Evolutionary conservation across 2,888 invertebrate species (phyloP).

Genomic region (Labia minor): DNA sequence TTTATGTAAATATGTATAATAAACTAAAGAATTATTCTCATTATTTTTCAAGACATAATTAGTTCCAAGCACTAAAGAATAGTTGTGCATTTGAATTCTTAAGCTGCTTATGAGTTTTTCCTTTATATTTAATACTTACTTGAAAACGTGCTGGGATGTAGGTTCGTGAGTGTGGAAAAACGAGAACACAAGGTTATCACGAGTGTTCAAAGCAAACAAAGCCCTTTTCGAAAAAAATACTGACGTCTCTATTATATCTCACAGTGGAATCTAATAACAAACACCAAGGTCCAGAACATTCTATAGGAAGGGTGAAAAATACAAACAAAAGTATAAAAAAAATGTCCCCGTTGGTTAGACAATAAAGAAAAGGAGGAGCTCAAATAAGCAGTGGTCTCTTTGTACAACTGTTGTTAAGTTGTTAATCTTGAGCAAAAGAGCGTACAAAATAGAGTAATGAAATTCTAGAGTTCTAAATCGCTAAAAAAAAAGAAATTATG

Average conservation of each 20-base stretch:
- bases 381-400: neutral
- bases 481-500: no score
- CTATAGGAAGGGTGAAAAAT: neutral
- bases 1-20: no score
- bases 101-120: no score
- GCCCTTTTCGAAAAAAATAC: neutral
- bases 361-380: neutral
- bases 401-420: neutral
- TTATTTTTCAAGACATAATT: no score
- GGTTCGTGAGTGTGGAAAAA: no score
- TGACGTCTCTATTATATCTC: neutral
- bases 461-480: no score
- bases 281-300: neutral
- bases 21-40: no score
- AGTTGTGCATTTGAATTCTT: no score
- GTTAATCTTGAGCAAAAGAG: neutral
- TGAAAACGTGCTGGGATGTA: no score
- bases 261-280: neutral
- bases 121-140: no score
- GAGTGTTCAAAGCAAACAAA: neutral
- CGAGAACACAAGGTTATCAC: neutral
- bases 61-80: no score
- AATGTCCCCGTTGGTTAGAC: neutral
- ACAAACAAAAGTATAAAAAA: neutral
- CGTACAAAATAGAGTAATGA: neutral